Evolutionary conservation across 2,888 invertebrate species (phyloP), one percentile per base, ranked within the genome.

Genomic region (Coenonympha arcania): DNA sequence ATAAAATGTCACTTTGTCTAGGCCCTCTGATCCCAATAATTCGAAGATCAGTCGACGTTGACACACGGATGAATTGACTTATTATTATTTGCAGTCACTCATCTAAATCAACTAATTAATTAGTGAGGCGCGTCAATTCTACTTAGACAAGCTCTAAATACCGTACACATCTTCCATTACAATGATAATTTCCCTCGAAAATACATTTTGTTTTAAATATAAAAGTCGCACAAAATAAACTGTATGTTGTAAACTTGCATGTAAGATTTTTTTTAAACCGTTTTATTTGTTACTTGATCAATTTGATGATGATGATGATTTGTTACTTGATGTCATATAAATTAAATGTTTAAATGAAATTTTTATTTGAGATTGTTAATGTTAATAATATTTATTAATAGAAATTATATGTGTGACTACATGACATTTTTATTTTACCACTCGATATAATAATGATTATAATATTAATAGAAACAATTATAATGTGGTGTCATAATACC

Each of bases 401-500:
- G n/a, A n/a, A n/a, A n/a, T n/a, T 37, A 51, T 57, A 48, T 57
- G 48, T 52, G 54, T 57, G 48, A 56, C 51, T 58, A 59, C 60
- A 61, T 60, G 61, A 62, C 57, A 59, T 50, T 48, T 62, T 40
- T 50, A 43, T 50, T 48, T 52, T 40, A 51, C 49, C 48, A 44
- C 26, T 24, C 30, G 11, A 36, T 47, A 30, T 43, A 41, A 41
- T 42, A 41, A 6, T 24, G n/a, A n/a, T n/a, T n/a, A n/a, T n/a
- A n/a, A n/a, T n/a, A n/a, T n/a, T n/a, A n/a, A n/a, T n/a, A n/a
- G n/a, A n/a, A n/a, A n/a, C n/a, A n/a, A n/a, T n/a, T n/a, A n/a
- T n/a, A n/a, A n/a, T n/a, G n/a, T n/a, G n/a, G n/a, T n/a, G n/a
- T n/a, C n/a, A n/a, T n/a, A n/a, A n/a, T n/a, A n/a, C n/a, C 20